A percentile compares a stretch with the other conserved stretches of the same genome.
Evolutionary conservation across 2,113 vertebrate species (phyloP).

Genomic region (Ageneiosus marmoratus): DNA sequence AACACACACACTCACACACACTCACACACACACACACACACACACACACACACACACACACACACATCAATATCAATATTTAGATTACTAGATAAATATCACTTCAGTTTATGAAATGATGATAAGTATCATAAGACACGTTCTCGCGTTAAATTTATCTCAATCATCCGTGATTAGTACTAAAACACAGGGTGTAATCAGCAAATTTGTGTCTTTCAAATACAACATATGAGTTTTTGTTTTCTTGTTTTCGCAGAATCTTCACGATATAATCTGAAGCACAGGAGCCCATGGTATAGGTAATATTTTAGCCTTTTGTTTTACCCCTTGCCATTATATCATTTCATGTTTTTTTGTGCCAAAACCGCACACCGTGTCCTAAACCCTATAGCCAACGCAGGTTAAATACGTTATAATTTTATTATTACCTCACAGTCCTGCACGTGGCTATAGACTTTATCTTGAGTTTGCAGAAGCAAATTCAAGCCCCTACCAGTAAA

Average conservation of each 20-base stretch:
- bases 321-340: not conserved
- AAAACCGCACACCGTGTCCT: not conserved
- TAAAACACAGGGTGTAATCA: not conserved
- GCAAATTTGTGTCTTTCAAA: too few relatives aligned
- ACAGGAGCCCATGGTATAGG: conserved; percentile 12
- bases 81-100: not conserved
- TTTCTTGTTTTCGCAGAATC: conserved; percentile 21
- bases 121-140: not conserved
- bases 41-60: conserved; percentile 2
- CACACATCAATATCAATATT: not conserved
- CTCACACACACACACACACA: not conserved
- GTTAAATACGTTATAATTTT: not conserved
- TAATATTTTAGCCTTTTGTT: conserved; percentile 2
- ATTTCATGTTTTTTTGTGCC: not conserved
- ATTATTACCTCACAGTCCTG: not conserved
- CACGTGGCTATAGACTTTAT: not conserved
- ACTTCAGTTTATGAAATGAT: not conserved
- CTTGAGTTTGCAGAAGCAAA: not conserved
- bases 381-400: not conserved
- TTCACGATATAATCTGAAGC: not conserved
- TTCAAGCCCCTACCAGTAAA: not conserved
- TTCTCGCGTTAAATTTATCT: not conserved
- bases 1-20: not conserved
- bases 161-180: not conserved
- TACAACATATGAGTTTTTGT: not conserved